Evolutionary conservation across 2,888 invertebrate genomes (phyloP).

Genomic region (Silvanus unidentatus): DNA sequence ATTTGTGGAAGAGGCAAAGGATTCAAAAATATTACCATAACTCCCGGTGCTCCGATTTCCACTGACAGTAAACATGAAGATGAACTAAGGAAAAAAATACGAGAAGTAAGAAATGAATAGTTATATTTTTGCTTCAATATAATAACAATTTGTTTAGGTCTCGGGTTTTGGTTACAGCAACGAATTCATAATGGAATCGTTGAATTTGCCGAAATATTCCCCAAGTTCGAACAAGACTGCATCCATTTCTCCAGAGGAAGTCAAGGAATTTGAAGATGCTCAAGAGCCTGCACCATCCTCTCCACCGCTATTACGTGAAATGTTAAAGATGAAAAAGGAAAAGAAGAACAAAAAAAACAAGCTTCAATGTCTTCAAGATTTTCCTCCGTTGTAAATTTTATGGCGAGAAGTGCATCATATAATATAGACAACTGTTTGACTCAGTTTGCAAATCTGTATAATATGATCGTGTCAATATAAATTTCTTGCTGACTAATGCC

Average conservation of each 20-base stretch:
- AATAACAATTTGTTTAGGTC: constrained; percentile 5
- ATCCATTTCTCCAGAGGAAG: too few relatives aligned
- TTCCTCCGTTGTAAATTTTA: constrained; percentile 1
- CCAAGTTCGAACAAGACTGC: too few relatives aligned
- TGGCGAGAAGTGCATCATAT: too few relatives aligned
- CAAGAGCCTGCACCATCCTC: too few relatives aligned
- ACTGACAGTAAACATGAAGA: neutral
- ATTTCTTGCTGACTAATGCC: too few relatives aligned
- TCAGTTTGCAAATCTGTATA: too few relatives aligned
- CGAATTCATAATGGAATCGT: constrained; percentile 5
- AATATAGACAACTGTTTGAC: too few relatives aligned
- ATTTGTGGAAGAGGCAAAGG: constrained; percentile 18
- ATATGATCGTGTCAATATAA: too few relatives aligned
- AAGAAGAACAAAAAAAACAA: neutral
- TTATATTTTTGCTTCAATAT: neutral
- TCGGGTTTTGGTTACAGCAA: constrained; percentile 11
- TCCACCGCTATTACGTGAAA: neutral
- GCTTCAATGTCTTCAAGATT: neutral
- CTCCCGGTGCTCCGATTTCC: neutral
- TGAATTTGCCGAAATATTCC: too few relatives aligned
- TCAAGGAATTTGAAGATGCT: neutral
- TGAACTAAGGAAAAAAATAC: constrained; percentile 9
- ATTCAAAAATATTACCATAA: constrained; percentile 6
- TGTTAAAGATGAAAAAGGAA: neutral
- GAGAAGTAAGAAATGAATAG: constrained; percentile 9